Evolutionary conservation across 1,140 invertebrate species (phyloP), one percentile per base, ranked within the genome.

Genomic region (Drosophila sturtevanti): DNA sequence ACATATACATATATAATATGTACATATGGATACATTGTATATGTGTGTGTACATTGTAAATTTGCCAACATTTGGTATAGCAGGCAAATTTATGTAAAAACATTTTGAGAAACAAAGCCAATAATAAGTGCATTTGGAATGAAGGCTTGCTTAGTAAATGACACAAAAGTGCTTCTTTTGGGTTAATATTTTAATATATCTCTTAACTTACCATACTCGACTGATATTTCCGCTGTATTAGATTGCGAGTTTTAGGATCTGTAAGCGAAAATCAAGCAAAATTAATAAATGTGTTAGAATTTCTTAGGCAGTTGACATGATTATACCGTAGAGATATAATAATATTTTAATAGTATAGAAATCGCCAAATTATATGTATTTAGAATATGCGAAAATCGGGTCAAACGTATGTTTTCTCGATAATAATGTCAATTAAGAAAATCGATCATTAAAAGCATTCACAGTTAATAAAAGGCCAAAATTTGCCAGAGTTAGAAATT

Each of bases 191-290:
- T 24, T 4, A 27, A 34, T 0, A 24, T 14, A 58, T 1, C 11
- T 24, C 4, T 14, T 14, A 34, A 95, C 97, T 97, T 94, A 98
- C 98, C 98, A 99, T 98, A 89, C 97, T 96, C 55, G 99, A 99
- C 93, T 98, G 98, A 93, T 99, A 99, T 94, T 97, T 98, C 92
- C 98, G 95, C 93, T 98, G 97, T 89, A 98, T 96, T 77, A 99
- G 95, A 94, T 99, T 97, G 86, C 97, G 95, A 84, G 97, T 98
- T 94, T 99, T 99, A 75, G 98, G 97, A 97, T 99, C 98, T 99
- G 94, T 78, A 90, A 81, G 3, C 14, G 5, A 35, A 58, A 22
- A 16, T n/a, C 10, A 38, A 24, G 12, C 34, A 54, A 21, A 18
- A 0, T 10, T 31, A 56, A n/a, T 35, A 21, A 0, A 3, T 16